Percentiles rank a stretch among this genome's conserved stretches.
Evolutionary conservation across 2,113 vertebrate species (phyloP).

Genomic region (Neotoma lepida): DNA sequence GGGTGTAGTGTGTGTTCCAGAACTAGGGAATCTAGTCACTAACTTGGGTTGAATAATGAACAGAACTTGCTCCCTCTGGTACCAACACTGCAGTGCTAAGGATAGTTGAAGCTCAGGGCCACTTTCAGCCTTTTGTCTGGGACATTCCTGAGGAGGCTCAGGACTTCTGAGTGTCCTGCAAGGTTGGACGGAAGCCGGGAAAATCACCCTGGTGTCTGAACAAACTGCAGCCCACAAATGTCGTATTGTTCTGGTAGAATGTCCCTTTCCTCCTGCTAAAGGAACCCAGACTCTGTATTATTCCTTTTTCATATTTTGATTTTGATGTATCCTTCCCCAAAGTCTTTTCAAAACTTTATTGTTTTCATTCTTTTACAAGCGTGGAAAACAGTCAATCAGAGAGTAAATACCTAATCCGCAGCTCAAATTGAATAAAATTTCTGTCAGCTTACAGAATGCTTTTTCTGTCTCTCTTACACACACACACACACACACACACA

Average conservation of each 20-base stretch:
- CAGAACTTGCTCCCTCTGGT: conserved; percentile 25
- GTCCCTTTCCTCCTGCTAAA: conserved; percentile 64
- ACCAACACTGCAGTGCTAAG: neutral
- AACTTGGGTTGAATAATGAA: neutral
- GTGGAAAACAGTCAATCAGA: neutral
- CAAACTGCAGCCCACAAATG: conserved; percentile 40
- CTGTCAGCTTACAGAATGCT: neutral
- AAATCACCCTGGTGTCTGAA: conserved; percentile 63
- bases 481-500: neutral
- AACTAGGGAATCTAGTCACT: neutral
- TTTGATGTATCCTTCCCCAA: neutral
- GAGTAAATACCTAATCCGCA: neutral
- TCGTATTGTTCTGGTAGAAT: conserved; percentile 45
- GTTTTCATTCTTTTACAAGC: conserved; percentile 9
- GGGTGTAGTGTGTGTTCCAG: neutral
- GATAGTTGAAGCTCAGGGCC: conserved; percentile 42
- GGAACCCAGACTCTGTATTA: neutral
- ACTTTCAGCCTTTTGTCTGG: conserved; percentile 58
- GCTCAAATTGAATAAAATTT: conserved; percentile 38
- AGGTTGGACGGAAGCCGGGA: conserved; percentile 65
- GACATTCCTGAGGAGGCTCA: conserved; percentile 69
- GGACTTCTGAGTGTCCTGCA: conserved; percentile 59
- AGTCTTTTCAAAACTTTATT: conserved; percentile 29
- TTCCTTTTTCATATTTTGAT: conserved; percentile 4
- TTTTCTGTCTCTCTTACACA: neutral